These are phyloP conservation scores for Steinernema khuongi DNA, from an alignment of 1,140 invertebrate genomes.

Conservation along the genomic window DNA sequence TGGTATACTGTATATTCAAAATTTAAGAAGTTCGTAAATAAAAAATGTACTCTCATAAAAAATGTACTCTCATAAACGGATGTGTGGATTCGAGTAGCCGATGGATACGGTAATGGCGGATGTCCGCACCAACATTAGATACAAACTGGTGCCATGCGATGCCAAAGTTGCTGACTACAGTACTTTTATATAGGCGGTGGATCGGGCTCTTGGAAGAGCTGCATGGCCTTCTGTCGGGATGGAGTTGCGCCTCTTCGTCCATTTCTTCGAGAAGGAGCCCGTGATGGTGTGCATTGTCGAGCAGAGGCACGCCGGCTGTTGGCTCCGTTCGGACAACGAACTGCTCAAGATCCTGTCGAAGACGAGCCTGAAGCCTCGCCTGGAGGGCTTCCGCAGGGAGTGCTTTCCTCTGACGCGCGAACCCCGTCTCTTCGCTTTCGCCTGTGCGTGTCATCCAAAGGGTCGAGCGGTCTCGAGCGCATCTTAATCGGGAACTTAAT, in stretches of 20 bases:
- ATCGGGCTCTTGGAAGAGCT: not conserved
- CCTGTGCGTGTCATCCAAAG: too few species aligned
- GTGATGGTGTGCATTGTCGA: not conserved
- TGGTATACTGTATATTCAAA: too few species aligned
- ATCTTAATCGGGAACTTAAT: too few species aligned
- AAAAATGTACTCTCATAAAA: too few species aligned
- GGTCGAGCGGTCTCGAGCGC: too few species aligned
- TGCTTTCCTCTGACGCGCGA: not conserved
- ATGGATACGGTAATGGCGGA: not conserved
- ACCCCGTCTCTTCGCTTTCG: not conserved
- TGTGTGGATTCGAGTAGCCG: not conserved
- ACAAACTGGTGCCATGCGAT: not conserved
- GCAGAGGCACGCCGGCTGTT: not conserved
- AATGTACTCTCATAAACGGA: too few species aligned
- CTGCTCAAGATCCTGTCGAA: not conserved
- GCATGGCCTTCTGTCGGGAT: not conserved
- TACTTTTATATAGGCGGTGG: not conserved
- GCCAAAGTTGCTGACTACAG: not conserved
- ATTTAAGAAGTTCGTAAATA: too few species aligned
- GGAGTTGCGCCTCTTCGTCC: not conserved
- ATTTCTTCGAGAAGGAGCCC: not conserved
- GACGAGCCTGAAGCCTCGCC: not conserved
- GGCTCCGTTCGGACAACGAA: not conserved
- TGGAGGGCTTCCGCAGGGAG: not conserved
- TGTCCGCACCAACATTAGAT: not conserved